phyloP scores from a whole-genome alignment of 2,888 invertebrate species.

The Drosophila tripunctata region DNA sequence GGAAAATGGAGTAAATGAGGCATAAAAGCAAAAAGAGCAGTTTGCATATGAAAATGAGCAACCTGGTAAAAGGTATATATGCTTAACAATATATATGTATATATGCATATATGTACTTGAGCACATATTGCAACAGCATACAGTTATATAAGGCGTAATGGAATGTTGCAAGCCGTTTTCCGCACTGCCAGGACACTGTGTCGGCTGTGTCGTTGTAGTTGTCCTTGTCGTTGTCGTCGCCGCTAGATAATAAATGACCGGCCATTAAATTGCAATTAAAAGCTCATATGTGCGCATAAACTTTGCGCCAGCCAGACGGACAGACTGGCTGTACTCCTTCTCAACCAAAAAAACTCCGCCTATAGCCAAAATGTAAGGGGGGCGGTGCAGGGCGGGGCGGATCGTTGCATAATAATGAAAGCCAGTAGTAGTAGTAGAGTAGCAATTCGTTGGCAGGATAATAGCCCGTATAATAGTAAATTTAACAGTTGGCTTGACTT shows the following conservation, averaged over 20 bases:
- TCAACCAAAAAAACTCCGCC: slow-evolving; percentile 45
- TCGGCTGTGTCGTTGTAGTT: slow-evolving; percentile 39
- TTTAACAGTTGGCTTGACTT: slow-evolving; percentile 73
- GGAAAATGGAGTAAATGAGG: slow-evolving; percentile 1
- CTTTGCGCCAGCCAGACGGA: slow-evolving; percentile 54
- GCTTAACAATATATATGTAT: neutral
- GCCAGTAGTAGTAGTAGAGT: slow-evolving; percentile 25
- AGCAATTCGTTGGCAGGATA: slow-evolving; percentile 60
- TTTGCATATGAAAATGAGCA: slow-evolving; percentile 21
- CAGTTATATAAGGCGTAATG: slow-evolving; percentile 38
- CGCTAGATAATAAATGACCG: slow-evolving; percentile 82
- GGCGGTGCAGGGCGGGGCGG: slow-evolving; percentile 20
- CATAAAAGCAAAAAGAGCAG: slow-evolving; percentile 1
- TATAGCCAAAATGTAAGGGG: too few species aligned
- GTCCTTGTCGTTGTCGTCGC: slow-evolving; percentile 61
- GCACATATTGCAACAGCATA: slow-evolving; percentile 16
- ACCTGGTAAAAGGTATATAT: neutral
- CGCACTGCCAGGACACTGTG: slow-evolving; percentile 61
- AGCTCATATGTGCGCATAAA: slow-evolving; percentile 82
- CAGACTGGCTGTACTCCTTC: slow-evolving; percentile 11
- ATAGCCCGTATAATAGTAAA: slow-evolving; percentile 79
- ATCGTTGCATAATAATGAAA: slow-evolving; percentile 66
- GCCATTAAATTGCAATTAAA: slow-evolving; percentile 83
- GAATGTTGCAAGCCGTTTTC: slow-evolving; percentile 54
- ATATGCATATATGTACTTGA: slow-evolving; percentile 10